A percentile compares a stretch with the other conserved stretches of the same genome.
Conservation (phyloP, 2,888 invertebrate species). For the Taenaris catops region DNA sequence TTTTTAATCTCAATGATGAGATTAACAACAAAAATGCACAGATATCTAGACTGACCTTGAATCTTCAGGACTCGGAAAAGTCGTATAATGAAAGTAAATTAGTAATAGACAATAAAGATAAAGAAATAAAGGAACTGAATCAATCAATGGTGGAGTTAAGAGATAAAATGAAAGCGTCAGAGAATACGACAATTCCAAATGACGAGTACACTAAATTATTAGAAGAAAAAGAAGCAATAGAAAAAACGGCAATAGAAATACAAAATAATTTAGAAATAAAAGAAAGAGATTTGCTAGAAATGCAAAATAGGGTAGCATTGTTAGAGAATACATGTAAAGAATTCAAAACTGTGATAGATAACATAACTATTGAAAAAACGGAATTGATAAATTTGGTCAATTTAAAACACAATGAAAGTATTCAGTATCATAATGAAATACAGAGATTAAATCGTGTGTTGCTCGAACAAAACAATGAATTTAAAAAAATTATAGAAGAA, state of each 20-base stretch:
- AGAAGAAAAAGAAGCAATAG: conserved; percentile 46
- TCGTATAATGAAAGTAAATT: conserved; percentile 32
- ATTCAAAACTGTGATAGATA: conserved; percentile 45
- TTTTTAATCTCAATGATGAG: conserved; percentile 43
- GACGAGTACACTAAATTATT: conserved; percentile 46
- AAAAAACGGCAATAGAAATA: conserved; percentile 39
- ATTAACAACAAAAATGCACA: conserved; percentile 39
- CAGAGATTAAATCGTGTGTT: conserved; percentile 85
- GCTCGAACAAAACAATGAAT: conserved; percentile 69
- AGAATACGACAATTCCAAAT: conserved; percentile 40
- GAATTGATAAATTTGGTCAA: conserved; percentile 86
- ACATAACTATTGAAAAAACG: conserved; percentile 76
- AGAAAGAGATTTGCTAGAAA: conserved; percentile 39
- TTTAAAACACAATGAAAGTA: conserved; percentile 91
- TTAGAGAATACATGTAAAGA: conserved; percentile 44
- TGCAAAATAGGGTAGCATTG: conserved; percentile 35
- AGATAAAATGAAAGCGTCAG: conserved; percentile 46
- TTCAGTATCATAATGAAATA: conserved; percentile 92
- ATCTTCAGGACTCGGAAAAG: conserved; percentile 38
- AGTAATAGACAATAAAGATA: conserved; percentile 43
- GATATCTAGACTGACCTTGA: conserved; percentile 37
- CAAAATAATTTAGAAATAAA: conserved; percentile 37
- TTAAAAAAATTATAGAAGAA: conserved; percentile 48
- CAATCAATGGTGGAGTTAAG: conserved; percentile 50
- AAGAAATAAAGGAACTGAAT: conserved; percentile 57